These are phyloP conservation scores for Microtus californicus DNA, from an alignment of 2,797 vertebrate genomes.

Conservation along the genomic window DNA sequence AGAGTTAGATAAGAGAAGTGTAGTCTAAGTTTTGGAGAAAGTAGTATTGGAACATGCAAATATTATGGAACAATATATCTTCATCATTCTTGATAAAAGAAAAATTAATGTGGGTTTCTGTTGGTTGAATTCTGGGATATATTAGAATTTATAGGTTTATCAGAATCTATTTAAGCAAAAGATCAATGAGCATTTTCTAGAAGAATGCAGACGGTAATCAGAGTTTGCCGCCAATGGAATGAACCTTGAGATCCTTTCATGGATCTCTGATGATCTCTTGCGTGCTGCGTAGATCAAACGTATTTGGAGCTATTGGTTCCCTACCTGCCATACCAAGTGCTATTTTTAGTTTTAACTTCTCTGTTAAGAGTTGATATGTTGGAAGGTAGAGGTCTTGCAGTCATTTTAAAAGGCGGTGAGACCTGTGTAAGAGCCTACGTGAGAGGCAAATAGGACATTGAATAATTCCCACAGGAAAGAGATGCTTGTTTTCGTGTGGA, in stretches of 20 bases:
- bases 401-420: not conserved
- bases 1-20: not conserved
- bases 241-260: not conserved
- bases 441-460: not conserved
- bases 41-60: not conserved
- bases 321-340: not conserved
- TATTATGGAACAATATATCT: not conserved
- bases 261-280: not conserved
- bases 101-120: not conserved
- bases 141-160: not conserved
- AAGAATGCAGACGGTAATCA: not conserved
- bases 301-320: not conserved
- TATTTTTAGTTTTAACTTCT: not conserved
- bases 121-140: slow-evolving; percentile 14
- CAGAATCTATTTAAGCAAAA: not conserved
- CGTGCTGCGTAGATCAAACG: not conserved
- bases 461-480: not conserved
- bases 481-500: not conserved
- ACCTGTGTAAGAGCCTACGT: not conserved
- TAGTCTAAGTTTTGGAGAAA: not conserved
- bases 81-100: not conserved
- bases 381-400: not conserved
- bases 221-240: not conserved
- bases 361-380: not conserved
- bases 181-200: not conserved